Base-by-base conservation (phyloP, 2,888 invertebrate species). In the Chirona hameri region DNA sequence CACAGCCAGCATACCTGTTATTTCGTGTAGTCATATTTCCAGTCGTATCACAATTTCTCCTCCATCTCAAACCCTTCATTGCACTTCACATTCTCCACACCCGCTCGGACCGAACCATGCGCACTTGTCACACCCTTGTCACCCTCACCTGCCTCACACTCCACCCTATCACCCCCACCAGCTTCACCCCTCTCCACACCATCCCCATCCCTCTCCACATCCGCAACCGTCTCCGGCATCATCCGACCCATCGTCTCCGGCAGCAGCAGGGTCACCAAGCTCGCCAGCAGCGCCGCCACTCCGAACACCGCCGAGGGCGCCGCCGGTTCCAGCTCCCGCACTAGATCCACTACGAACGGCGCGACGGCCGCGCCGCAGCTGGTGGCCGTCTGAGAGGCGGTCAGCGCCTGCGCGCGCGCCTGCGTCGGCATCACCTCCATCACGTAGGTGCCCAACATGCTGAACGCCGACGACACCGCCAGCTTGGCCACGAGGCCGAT, bases 331-430 rank as follows among this genome's bases (percentile, higher is more conserved):
- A 80, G 83, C 48, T 81, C 72, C 55, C 82, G 60, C 60, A 83
- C 83, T 81, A 83, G 83, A 81, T 85, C 85, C 84, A 88, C 85
- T 65, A 88, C 84, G 85, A 89, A 88, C n/a, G 89, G 89, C 39
- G 89, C 89, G 29, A 89, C 85, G 57, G 90, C 87, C 81, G 88
- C 89, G 1, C 90, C 90, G n/a, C 89, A 86, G 84, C 89, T 87
- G 10, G 89, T 89, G 15, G 72, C 27, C 27, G 7, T 1, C 72
- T 27, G 31, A 9, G 29, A 0, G 29, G 29, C 27, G 1, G 29
- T 29, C 15, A 0, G 18, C 31, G 72, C 85, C 89, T 88, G 85
- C 89, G 88, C 1, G 89, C 88, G 86, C 90, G 90, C 15, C 89
- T 85, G 48, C 90, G 72, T 72, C 29, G 72, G 72, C 10, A 72